Base-by-base conservation (phyloP, 2,797 vertebrate species). In the Mormyrops boulengeri region DNA sequence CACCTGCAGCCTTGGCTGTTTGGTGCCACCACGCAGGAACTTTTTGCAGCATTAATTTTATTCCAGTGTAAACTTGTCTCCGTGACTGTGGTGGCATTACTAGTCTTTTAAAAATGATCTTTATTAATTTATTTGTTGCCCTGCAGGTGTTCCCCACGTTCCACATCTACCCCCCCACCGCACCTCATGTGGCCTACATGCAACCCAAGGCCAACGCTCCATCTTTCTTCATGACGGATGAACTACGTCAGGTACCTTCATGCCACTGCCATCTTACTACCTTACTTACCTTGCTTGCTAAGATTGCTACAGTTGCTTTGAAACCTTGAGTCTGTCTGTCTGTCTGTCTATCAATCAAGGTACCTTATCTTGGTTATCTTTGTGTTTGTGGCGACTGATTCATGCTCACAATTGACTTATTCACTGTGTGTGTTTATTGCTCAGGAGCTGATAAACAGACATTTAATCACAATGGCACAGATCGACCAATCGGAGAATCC, bases 151-250 rank as follows among this genome's bases (percentile, higher is more conserved):
- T 99, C 96, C 99, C 99, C 93, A 99, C 97, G 90, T 99, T 98
- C 93, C 99, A 99, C 92, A 97, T 99, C 94, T 99, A 99, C 90
- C 99, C 99, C 94, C 98, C 98, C 92, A 98, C 98, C 26, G 97
- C 98, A 82, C 98, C 99, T 92, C 98, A 99, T 57, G 98, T 99
- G 96, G 98, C 98, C 92, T 99, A 99, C 92, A 99, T 99, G 99
- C 99, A 99, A 92, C 99, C 98, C 5, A 99, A 99, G 97, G 99
- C 99, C 91, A 99, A 99, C 52, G 99, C 99, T 92, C 99, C 99
- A 92, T 99, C 99, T 88, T 99, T 99, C 94, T 99, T 99, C 93
- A 99, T 99, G 99, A 97, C 97, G 47, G 99, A 99, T 91, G 99
- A 99, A 92, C 98, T 99, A 88, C 96, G 98, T 85, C 22, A 88